phyloP scores from a whole-genome alignment of 2,113 vertebrate species.

The Ranitomeya imitator region DNA sequence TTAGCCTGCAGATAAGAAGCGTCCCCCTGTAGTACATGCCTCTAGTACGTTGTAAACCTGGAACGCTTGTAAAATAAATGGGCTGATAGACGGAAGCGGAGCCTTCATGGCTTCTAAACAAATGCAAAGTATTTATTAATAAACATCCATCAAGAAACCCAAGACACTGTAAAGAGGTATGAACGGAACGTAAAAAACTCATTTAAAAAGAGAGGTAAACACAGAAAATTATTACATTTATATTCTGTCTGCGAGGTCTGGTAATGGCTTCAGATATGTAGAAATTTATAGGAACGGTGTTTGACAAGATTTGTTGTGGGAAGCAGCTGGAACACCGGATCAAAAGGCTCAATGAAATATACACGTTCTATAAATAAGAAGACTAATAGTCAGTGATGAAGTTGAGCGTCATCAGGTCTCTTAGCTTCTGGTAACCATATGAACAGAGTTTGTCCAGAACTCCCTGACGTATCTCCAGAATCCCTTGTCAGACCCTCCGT shows the following conservation, averaged over 20 bases:
- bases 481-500: too few relatives aligned
- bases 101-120: conserved; percentile 4
- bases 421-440: background rate
- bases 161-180: background rate
- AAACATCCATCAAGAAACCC: conserved; percentile 24
- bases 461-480: background rate
- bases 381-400: background rate
- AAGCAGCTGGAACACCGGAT: background rate
- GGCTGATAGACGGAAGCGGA: conserved; percentile 10
- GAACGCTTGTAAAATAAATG: background rate
- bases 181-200: background rate
- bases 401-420: background rate
- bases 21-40: conserved; percentile 21
- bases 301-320: background rate
- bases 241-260: background rate
- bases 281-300: background rate
- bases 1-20: conserved; percentile 37
- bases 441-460: background rate
- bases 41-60: conserved; percentile 3
- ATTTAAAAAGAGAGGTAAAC: conserved; percentile 12
- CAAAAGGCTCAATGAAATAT: background rate
- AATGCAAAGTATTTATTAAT: conserved; percentile 25
- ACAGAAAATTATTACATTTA: conserved; percentile 16
- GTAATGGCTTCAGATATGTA: background rate
- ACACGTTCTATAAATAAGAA: background rate